Base-by-base conservation (phyloP, 2,888 invertebrate species). In the Pollenia griseotomentosa region DNA sequence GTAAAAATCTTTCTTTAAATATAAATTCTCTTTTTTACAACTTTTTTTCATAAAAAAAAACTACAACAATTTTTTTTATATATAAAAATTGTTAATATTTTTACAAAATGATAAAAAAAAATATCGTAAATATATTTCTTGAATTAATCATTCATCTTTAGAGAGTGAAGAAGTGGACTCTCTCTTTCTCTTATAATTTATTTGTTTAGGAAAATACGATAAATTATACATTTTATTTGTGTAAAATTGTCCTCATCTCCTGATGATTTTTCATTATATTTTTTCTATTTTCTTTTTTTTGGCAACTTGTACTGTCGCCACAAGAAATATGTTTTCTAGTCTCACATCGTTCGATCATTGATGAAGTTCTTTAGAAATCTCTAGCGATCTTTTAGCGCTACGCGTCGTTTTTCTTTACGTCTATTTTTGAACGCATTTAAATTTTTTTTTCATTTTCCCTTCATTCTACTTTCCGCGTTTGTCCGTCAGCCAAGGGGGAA, bases 331-430 rank as follows among this genome's bases (percentile, higher is more conserved):
- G 61, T 79, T 46, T 74, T 84, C 84, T 87, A 89, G 89, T 89
- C 88, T 87, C 88, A 81, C 78, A 81, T 81, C 79, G 86, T 82
- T 61, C 87, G 88, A 77, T 81, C 88, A 89, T 86, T 87, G 89
- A 84, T 86, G 86, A 89, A 85, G 87, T 87, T 81, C 87, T 87
- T 71, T 23, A 61, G 53, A 46, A 73, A 40, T 46, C 48, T 79
- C 12, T 19, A 77, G 77, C 87, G 84, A 63, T 48, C 23, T 73
- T 61, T 46, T 42, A 81, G 14, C 73, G 87, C 66, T 81, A 51
- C 86, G 86, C 84, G 86, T 73, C 40, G n/a, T 75, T 73, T 61
- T 16, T 61, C 61, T 53, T 70, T 9, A 33, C 77, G 87, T 84
- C 87, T 87, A 87, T 87, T 87, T 87, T 87, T 87, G 84, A 84